Base-by-base conservation (phyloP, 2,888 invertebrate species). In the Micoletzkya japonica region DNA sequence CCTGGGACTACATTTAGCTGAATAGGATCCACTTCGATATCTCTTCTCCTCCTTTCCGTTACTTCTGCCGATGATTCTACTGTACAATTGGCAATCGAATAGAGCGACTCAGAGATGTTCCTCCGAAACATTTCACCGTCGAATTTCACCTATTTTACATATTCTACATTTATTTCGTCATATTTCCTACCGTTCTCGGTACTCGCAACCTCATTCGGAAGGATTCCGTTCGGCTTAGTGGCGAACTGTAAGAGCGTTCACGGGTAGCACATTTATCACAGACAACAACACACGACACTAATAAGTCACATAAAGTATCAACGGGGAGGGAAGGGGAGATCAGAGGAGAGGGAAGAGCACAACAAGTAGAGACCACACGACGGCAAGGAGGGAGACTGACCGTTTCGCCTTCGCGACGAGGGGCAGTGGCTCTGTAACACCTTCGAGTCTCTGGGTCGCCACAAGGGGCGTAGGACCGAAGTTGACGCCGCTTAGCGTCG, bases 1-100 rank as follows among this genome's bases (percentile, higher is more conserved):
- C 28, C 7, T 36, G 26, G 0, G 17, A 52, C 28, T 14, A 66
- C 64, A 54, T 66, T 66, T 36, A 66, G 52, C 10, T 54, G 36
- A 7, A 66, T 66, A 1, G 64, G 64, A 37, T 66, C 64, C 14
- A 66, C 54, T 37, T 52, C 54, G 30, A 66, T 28, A n/a, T 66
- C 54, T n/a, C 64, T 52, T 37, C 39, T 52, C 28, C 64, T 36
- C n/a, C 64, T 66, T 2, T 66, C 64, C 34, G 34, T 34, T 4
- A 66, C 44, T 37, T 52, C 54, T 14, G 24, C 7, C 1, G 36
- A 36, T 4, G 54, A 54, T 17, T 66, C 64, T 2, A 66, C 20
- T 20, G 64, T 66, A 4, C 54, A 37, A 54, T 66, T 66, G 64
- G 64, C 64, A n/a, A 66, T 66, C 36, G 36, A 36, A 28, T 30